These are phyloP conservation scores for Hypolimnas misippus DNA, from an alignment of 2,888 invertebrate species.

Conservation along the genomic window DNA sequence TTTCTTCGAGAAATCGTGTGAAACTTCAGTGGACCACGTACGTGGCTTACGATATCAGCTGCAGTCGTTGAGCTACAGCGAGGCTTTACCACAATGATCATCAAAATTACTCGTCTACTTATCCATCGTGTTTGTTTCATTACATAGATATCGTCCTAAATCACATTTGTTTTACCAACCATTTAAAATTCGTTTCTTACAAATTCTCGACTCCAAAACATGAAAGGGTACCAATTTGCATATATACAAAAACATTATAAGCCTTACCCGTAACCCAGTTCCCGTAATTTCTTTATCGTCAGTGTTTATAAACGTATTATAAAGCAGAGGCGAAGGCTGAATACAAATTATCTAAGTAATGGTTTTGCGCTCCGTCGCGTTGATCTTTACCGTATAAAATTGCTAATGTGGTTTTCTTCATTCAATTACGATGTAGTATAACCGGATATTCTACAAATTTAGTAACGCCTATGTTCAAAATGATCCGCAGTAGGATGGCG, in stretches of 20 bases:
- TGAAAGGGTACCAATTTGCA: conserved; percentile 9
- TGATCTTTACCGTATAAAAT: conserved; percentile 35
- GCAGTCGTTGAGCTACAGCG: too few species aligned
- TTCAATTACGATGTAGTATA: conserved; percentile 29
- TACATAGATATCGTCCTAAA: neutral
- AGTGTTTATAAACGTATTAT: conserved; percentile 34
- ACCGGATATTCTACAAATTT: neutral
- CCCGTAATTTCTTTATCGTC: conserved; percentile 27
- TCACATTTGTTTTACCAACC: neutral
- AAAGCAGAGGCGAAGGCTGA: conserved; percentile 31
- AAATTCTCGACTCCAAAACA: conserved; percentile 5
- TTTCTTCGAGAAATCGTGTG: too few species aligned
- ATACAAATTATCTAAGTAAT: conserved; percentile 39
- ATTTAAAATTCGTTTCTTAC: conserved; percentile 3
- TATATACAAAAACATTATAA: conserved; percentile 14
- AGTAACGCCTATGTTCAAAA: too few species aligned
- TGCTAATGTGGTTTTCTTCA: conserved; percentile 32
- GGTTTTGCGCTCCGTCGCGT: conserved; percentile 24
- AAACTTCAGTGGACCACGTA: too few species aligned
- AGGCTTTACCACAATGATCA: too few species aligned
- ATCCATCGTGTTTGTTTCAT: neutral
- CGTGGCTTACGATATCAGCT: too few species aligned
- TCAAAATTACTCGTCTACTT: neutral
- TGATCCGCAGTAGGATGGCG: too few species aligned
- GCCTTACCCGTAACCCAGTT: conserved; percentile 13